A percentile compares a stretch with the other conserved stretches of the same genome.
Conservation (phyloP, 2,113 vertebrate species). For the Elanus axillaris region DNA sequence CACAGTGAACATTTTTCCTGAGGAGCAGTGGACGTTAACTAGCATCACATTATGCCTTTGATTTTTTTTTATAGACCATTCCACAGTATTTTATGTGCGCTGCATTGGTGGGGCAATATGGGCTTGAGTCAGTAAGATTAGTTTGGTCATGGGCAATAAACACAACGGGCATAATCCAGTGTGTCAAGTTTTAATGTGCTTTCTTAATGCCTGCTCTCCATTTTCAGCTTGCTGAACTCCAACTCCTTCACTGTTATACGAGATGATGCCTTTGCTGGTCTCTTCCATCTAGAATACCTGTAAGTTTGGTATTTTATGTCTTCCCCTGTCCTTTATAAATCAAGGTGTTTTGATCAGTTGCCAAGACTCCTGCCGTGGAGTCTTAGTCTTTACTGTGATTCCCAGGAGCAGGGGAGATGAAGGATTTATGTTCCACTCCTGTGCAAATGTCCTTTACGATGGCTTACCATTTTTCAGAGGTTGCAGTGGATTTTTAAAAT, state of each 20-base stretch:
- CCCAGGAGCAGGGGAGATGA: background rate
- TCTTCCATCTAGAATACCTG: constrained; percentile 96
- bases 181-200: background rate
- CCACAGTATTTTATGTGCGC: background rate
- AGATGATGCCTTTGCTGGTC: constrained; percentile 95
- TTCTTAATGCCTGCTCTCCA: constrained; percentile 47
- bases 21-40: background rate
- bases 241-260: constrained; percentile 91
- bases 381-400: background rate
- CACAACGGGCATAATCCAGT: background rate
- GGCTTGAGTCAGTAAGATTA: constrained; percentile 2
- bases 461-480: background rate
- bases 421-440: background rate
- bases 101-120: background rate
- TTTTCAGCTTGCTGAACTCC: constrained; percentile 92
- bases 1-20: background rate
- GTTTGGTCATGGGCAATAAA: constrained; percentile 39
- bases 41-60: background rate
- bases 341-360: background rate
- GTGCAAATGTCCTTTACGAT: background rate
- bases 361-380: background rate
- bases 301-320: constrained; percentile 76
- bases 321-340: background rate
- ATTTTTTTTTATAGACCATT: background rate
- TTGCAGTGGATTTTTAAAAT: constrained; percentile 1